phyloP scores from a whole-genome alignment of 2,888 invertebrate genomes.

The Drosophila subquinaria region DNA sequence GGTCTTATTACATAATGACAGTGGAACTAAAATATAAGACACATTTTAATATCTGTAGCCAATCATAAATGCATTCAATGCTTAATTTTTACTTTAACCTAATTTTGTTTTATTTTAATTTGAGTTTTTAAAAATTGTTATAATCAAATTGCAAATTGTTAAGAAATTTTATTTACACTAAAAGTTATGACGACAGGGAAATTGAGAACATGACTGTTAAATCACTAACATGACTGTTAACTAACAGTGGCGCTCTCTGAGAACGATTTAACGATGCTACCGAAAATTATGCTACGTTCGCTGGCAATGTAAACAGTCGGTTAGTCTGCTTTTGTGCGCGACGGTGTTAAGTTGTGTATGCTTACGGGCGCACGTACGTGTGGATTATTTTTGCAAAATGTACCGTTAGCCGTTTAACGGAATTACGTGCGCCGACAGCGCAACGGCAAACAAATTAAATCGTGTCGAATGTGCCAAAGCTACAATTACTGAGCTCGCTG shows the following conservation, averaged over 20 bases:
- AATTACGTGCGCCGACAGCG: slow-evolving; percentile 54
- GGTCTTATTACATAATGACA: too few species aligned
- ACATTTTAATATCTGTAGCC: too few species aligned
- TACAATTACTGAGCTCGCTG: slow-evolving; percentile 12
- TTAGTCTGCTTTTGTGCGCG: slow-evolving; percentile 44
- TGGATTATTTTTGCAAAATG: slow-evolving; percentile 12
- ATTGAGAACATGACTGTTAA: not conserved
- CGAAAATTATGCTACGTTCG: slow-evolving; percentile 40
- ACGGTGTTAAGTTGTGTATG: slow-evolving; percentile 27
- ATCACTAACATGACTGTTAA: slow-evolving; percentile 18
- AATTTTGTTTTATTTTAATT: too few species aligned
- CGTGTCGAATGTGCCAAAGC: slow-evolving; percentile 42
- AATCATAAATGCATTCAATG: too few species aligned
- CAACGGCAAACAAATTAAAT: slow-evolving; percentile 35
- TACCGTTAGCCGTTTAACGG: slow-evolving; percentile 37
- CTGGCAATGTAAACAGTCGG: not conserved
- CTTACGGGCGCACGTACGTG: not conserved
- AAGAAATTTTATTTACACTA: too few species aligned
- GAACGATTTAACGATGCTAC: slow-evolving; percentile 14
- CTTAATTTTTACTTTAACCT: too few species aligned
- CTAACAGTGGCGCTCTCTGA: slow-evolving; percentile 27
- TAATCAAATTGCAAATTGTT: too few species aligned
- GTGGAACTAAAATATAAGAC: too few species aligned
- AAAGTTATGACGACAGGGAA: too few species aligned
- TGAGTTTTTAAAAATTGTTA: too few species aligned